Base-by-base conservation (phyloP, 2,888 invertebrate species). In the Campoletis raptor region DNA sequence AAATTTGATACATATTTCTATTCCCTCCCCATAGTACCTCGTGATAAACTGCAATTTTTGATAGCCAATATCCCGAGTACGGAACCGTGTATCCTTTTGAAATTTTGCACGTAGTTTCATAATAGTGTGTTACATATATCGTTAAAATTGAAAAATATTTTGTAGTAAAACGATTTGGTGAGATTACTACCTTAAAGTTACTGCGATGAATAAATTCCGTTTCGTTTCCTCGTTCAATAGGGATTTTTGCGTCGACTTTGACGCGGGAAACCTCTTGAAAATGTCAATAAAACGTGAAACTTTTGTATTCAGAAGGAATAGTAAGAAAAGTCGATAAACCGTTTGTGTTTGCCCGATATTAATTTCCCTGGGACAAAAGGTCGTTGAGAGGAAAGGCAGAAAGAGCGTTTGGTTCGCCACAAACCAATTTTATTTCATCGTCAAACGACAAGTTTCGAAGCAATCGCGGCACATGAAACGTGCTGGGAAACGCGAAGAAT, bases 341-440 rank as follows among this genome's bases (percentile, higher is more conserved):
- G 48, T 40, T 54, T 54, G 48, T 36, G 40, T 21, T 54, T n/a
- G 40, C 6, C 40, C 48, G 36, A 73, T 73, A 54, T 73, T 73
- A 73, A 73, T 73, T 73, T 40, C 12, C 54, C 1, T 21, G n/a
- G 37, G 54, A 37, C 54, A 73, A 57, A 57, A 73, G 40, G 73
- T 54, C 57, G 74, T 61, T 48, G 30, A 48, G 45, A 30, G 69
- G 12, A 45, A 30, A 2, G 48, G 24, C 24, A 45, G 48, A 61
- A 81, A 77, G 66, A 77, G 83, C 66, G 61, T 70, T 82, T 87
- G 77, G 83, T 83, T 85, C 79, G 85, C 80, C 77, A 73, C 66
- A 81, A 85, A 83, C 80, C 83, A 87, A 87, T 85, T 87, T 85
- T 83, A 81, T 67, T 86, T 81, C 81, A 45, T 72, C 67, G 37